Evolutionary conservation across 2,888 invertebrate genomes (phyloP).

Genomic region (Meliscaeva auricollis): DNA sequence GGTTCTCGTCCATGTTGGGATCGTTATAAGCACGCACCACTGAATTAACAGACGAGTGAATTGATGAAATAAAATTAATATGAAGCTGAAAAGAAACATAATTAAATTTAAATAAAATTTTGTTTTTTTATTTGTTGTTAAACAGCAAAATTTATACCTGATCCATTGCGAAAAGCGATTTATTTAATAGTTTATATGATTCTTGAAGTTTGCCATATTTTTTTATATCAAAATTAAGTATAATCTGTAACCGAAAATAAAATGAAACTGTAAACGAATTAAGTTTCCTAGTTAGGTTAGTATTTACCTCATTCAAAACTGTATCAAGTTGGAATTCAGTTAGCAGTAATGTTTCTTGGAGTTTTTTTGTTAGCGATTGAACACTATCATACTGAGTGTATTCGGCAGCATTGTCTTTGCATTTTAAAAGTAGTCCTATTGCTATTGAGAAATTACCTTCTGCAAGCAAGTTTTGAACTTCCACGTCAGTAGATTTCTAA

Average conservation of each 20-base stretch:
- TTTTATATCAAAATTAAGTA: constrained; percentile 89
- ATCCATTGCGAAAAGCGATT: constrained; percentile 96
- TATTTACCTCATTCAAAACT: constrained; percentile 89
- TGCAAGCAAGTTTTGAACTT: constrained; percentile 91
- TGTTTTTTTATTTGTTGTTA: background rate
- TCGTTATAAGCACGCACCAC: constrained; percentile 85
- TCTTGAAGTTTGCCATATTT: constrained; percentile 93
- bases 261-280: background rate
- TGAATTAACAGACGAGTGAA: constrained; percentile 91
- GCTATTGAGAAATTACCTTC: constrained; percentile 95
- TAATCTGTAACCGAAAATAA: constrained; percentile 82
- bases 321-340: constrained; percentile 96
- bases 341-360: constrained; percentile 95
- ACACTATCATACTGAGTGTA: constrained; percentile 97
- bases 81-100: constrained; percentile 87
- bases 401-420: constrained; percentile 92
- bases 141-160: too few species aligned
- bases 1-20: constrained; percentile 85
- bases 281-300: background rate
- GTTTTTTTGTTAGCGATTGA: constrained; percentile 92
- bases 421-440: constrained; percentile 94
- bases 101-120: too few species aligned
- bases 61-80: constrained; percentile 97
- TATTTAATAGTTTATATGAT: constrained; percentile 95
- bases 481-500: constrained; percentile 92